A percentile compares a stretch with the other conserved stretches of the same genome.
phyloP scores from a whole-genome alignment of 2,113 vertebrate genomes.

The Amblyopsis rosae region DNA sequence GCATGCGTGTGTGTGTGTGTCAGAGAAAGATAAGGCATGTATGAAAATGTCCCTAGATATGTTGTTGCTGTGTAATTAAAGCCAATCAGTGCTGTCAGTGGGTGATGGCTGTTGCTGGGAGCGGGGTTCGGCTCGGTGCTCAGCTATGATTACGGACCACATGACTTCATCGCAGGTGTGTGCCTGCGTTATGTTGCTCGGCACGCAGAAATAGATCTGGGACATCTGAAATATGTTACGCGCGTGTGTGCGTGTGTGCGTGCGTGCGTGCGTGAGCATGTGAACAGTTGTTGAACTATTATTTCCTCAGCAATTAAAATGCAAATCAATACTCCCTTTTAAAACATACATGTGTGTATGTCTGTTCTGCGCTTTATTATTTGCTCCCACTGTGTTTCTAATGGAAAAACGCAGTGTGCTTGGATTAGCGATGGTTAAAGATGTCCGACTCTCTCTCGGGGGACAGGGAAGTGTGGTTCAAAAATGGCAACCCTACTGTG shows the following conservation, averaged over 20 bases:
- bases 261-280: conserved; percentile 3
- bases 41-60: conserved; percentile 54
- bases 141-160: conserved; percentile 51
- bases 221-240: conserved; percentile 17
- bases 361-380: conserved; percentile 24
- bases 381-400: conserved; percentile 49
- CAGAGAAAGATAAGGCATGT: conserved; percentile 23
- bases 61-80: conserved; percentile 59
- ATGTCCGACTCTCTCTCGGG: conserved; percentile 45
- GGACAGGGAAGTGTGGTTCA: conserved; percentile 35
- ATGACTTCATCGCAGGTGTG: conserved; percentile 37
- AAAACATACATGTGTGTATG: background rate
- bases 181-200: background rate
- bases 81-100: conserved; percentile 54
- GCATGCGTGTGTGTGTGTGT: conserved; percentile 19
- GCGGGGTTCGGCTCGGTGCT: conserved; percentile 34
- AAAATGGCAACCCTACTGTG: conserved; percentile 63
- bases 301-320: no score
- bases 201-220: conserved; percentile 24
- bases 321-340: no score
- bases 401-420: conserved; percentile 58
- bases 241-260: conserved; percentile 9
- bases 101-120: conserved; percentile 46
- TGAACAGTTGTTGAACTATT: background rate
- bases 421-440: conserved; percentile 61